Evolutionary conservation across 2,888 invertebrate genomes (phyloP), one percentile per base, ranked within the genome.

Genomic region (Cremastinae sp.): DNA sequence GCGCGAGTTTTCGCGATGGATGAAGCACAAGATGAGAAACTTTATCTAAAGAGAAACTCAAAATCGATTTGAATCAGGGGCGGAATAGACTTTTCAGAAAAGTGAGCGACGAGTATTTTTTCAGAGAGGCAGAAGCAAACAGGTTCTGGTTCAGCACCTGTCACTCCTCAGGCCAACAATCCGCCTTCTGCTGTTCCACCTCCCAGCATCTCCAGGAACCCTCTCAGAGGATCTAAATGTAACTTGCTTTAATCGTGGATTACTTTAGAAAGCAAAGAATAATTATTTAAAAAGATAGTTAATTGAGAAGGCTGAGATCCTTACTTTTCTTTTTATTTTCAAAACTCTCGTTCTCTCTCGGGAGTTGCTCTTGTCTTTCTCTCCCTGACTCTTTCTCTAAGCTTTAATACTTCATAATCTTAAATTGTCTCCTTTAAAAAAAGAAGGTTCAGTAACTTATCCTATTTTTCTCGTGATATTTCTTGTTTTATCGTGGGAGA

Each of bases 191-290:
- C 87, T 84, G 87, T 88, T 87, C 88, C 87, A 85, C 92, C 92
- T 82, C 92, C 92, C 80, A 92, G 92, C 89, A 93, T 95, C 92
- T 93, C 94, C 82, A 92, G 95, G 87, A 94, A 94, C 90, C 94
- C 95, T 83, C 93, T 95, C 86, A 92, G 95, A 90, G 95, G 95
- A 92, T 95, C 95, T 82, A 95, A 95, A 92, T 95, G 93, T 93
- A 93, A 93, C 91, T 28, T 90, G 88, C 90, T 89, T 89, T 86
- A 87, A 85, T 88, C 85, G 84, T 85, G 81, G 74, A 82, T 84
- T 85, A 84, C 78, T 84, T 80, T 49, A 47, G 41, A 53, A 51
- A 68, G 72, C 61, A 35, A 8, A 64, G 45, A 45, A n/a, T 14
- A 22, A 61, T 59, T 43, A 59, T 8, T 41, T 9, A 64, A 14